phyloP scores from a whole-genome alignment of 1,140 invertebrate genomes.

The Monochamus saltuarius region DNA sequence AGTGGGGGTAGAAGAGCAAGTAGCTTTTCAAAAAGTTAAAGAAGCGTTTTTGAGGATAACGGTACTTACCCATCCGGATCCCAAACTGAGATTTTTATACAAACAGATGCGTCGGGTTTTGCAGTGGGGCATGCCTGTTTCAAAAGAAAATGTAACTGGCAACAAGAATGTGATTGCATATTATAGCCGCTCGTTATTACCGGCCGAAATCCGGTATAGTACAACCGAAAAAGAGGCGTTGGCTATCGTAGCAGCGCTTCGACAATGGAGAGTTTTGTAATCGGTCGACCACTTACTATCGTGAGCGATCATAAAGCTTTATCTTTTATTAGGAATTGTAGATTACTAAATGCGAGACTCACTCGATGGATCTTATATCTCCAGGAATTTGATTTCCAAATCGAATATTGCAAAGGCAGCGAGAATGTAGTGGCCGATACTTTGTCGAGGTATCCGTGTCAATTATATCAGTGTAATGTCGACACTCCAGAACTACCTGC shows the following conservation, averaged over 20 bases:
- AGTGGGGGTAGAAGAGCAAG: too few species aligned
- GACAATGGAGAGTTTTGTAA: slow-evolving; percentile 7
- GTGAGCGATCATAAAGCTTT: slow-evolving; percentile 15
- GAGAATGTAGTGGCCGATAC: slow-evolving; percentile 13
- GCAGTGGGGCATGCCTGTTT: slow-evolving; percentile 9
- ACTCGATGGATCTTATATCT: not conserved
- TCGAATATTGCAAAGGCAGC: not conserved
- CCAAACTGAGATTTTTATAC: not conserved
- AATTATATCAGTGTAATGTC: too few species aligned
- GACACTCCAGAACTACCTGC: not conserved
- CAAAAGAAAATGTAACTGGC: not conserved
- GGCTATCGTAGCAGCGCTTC: slow-evolving; percentile 5
- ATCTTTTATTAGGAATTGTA: slow-evolving; percentile 1
- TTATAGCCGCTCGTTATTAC: not conserved
- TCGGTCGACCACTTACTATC: slow-evolving; percentile 1
- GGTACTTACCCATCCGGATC: slow-evolving; percentile 12
- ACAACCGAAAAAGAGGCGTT: slow-evolving; percentile 9
- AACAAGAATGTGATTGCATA: not conserved
- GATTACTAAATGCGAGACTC: not conserved
- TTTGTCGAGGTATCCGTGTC: slow-evolving; percentile 13
- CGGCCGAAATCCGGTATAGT: not conserved
- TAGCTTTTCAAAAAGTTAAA: too few species aligned
- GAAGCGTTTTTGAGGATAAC: too few species aligned
- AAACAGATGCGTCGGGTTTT: slow-evolving; percentile 2
- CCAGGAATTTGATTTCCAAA: not conserved